Base-by-base conservation (phyloP, 2,113 vertebrate species). In the Halcyon malimbica region DNA sequence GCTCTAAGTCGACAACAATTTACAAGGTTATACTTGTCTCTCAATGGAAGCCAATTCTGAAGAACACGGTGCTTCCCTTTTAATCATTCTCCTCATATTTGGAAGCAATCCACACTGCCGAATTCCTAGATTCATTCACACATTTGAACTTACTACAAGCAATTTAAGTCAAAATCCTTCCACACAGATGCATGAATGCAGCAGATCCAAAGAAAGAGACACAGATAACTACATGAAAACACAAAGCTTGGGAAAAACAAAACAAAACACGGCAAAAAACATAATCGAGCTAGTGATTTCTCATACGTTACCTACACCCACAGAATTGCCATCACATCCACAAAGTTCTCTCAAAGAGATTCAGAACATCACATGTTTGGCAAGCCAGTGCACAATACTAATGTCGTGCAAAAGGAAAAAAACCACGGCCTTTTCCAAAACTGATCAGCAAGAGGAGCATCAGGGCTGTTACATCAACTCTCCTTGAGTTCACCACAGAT, bases 121-220 rank as follows among this genome's bases (percentile, higher is more conserved):
- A 57, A 62, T 54, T 90, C 41, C 83, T 86, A 6, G 0, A 50
- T 76, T 37, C 9, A 3, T 16, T 59, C 54, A 68, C 73, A 83
- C 14, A 3, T 67, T 92, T 88, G 37, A 70, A 75, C 26, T 67
- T 19, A 3, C 16, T 41, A 33, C 10, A 41, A 84, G 10, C 46
- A 92, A 62, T 69, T 81, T 21, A 51, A 84, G 29, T 50, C 80
- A 69, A 84, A 86, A 44, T 37, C 48, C 31, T 86, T 87, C 80
- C 83, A 35, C 26, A 56, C 21, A 83, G 88, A 92, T 50, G 76
- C 65, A 60, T 1, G 60, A 96, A 82, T 89, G 96, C 90, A 96
- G 94, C 62, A 94, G 86, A 94, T 95, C 89, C 91, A 96, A 87
- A 92, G 90, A 93, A 97, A 95, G 92, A 96, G 94, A 84, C 5